These are phyloP conservation scores for Drosophila kohkoa DNA, from an alignment of 1,140 invertebrate genomes.

Conservation along the genomic window DNA sequence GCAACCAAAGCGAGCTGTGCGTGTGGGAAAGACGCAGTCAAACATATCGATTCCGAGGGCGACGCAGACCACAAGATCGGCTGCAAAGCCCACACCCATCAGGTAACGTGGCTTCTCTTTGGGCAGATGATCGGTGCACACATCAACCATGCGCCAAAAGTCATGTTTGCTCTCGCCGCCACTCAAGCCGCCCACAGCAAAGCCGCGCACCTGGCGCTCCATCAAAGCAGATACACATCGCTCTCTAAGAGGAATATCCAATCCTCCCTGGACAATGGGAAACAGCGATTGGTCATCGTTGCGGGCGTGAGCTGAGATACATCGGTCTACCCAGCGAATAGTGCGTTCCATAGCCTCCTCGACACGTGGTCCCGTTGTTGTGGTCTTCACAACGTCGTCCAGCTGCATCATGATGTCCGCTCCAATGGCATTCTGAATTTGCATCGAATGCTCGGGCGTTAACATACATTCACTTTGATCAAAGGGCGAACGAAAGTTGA, in stretches of 20 bases:
- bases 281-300: conserved; percentile 96
- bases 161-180: conserved; percentile 98
- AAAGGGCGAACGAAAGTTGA: conserved; percentile 97
- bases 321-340: conserved; percentile 97
- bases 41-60: conserved; percentile 99
- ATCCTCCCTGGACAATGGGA: conserved; percentile 98
- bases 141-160: conserved; percentile 97
- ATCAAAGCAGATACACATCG: conserved; percentile 93
- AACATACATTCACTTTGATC: conserved; percentile 94
- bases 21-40: conserved; percentile 98
- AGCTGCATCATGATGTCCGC: conserved; percentile 99
- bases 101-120: conserved; percentile 96
- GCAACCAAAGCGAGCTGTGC: conserved; percentile 98
- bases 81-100: conserved; percentile 99
- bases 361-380: conserved; percentile 92
- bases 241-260: conserved; percentile 92
- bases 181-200: conserved; percentile 98
- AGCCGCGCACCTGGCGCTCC: conserved; percentile 95
- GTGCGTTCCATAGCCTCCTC: conserved; percentile 97
- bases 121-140: conserved; percentile 95
- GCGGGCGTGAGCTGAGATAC: conserved; percentile 93
- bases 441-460: conserved; percentile 97
- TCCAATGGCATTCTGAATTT: conserved; percentile 98
- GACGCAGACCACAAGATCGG: conserved; percentile 97
- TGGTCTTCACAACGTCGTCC: conserved; percentile 98